Evolutionary conservation across 2,113 vertebrate species (phyloP), one percentile per base, ranked within the genome.

Genomic region (Leptobrachium ailaonicum): DNA sequence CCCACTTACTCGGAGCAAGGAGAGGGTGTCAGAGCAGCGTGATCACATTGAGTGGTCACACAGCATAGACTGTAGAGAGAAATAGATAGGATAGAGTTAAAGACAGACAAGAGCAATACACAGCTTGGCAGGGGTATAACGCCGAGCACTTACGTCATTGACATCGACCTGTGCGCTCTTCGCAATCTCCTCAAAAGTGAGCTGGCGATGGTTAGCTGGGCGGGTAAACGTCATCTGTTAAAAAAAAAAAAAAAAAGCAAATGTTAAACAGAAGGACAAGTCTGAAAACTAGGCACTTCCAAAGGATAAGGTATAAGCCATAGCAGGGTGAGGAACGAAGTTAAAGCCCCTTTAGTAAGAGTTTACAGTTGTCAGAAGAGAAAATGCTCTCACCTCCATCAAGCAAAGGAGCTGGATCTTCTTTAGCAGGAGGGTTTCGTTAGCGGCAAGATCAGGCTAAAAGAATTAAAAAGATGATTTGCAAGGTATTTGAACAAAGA

Each of bases 181-280:
- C 40, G 93, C 92, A 63, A 99, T 98, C 88, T 99, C 98, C 0
- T 96, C 94, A 82, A 99, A 99, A 44, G 95, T 98, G 83, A 99
- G 95, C 84, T 98, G 96, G 75, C 98, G 90, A 88, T 99, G 94
- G 75, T 99, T 99, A 41, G 98, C 97, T 0, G 98, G 98, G 8
- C 98, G 95, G 62, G 97, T 98, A 89, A 99, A 99, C 4, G 98
- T 99, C 98, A 99, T 99, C 98, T 99, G 87, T 32, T 1, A 41
- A 43, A 56, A 41, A 54, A 32, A 32, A 32, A 32, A 32, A 32
- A 32, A 32, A 32, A 32, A 41, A 20, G 56, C 4, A 11, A 60
- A 60, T 60, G 47, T 50, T 3, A 11, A 60, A 12, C 13, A 32
- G 1, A 32, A 32, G 20, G 20, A 32, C 20, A 32, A 32, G 20